Evolutionary conservation across 2,888 invertebrate genomes (phyloP), one percentile per base, ranked within the genome.

Genomic region (Drosophila paranaensis): DNA sequence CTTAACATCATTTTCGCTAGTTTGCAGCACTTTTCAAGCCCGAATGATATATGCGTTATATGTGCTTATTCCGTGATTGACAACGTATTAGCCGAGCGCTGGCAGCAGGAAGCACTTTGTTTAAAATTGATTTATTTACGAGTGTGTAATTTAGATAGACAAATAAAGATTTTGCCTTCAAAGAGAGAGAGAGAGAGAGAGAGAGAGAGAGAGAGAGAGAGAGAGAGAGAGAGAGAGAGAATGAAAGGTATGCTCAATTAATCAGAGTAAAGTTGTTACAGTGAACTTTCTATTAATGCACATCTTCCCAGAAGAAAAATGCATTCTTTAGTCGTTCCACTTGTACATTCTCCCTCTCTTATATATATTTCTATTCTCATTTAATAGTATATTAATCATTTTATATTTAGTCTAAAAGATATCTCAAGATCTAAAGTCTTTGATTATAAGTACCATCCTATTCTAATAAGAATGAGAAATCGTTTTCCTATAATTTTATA

Each of bases 21-120:
- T 39, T 61, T 53, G 56, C 35, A 53, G 55, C 69, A 39, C 48
- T 70, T 53, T 55, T 55, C 57, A 48, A 37, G 39, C 46, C 14
- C 30, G 30, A 8, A 43, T 69, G 57, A 74, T 69, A 60, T 50
- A 60, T 63, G 69, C 51, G 54, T 68, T 69, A 56, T 50, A 60
- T 63, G 60, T 62, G 33, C 43, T 20, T 65, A 30, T 16, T 43
- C 53, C 45, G 27, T 48, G 51, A 56, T 60, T 53, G 72, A 54
- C 55, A 42, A 20, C 48, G 20, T 16, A 42, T 56, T 50, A 25
- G 30, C 11, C 37, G 4, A 11, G 11, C 20, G 51, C 30, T 43
- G 50, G 63, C 63, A 63, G 56, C 42, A 57, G 56, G 64, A 63
- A 50, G 42, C 40, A 42, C 13, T n/a, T 55, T 10, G 13, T 11